Conservation (phyloP, 1,140 invertebrate species). For the Bombus confusus region DNA sequence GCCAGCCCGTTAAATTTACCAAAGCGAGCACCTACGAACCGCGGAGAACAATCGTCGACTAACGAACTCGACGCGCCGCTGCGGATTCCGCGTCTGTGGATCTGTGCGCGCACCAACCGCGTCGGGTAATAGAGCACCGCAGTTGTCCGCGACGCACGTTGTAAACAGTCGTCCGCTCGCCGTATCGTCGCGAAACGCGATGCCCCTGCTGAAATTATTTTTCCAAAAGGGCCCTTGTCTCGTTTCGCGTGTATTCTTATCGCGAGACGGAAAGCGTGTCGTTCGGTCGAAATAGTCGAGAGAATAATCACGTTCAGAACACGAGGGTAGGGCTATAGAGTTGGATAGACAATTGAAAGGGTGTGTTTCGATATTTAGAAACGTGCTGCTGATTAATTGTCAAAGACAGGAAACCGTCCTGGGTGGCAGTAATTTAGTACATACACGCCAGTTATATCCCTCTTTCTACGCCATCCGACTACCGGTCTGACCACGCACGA, state of each 20-base stretch:
- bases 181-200: not conserved
- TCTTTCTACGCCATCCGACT: not conserved
- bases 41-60: constrained; percentile 72
- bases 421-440: not conserved
- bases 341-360: too few relatives aligned
- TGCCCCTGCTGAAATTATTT: not conserved
- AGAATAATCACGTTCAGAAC: not conserved
- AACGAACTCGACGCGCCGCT: constrained; percentile 66
- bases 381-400: not conserved
- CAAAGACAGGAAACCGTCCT: constrained; percentile 7
- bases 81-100: constrained; percentile 23
- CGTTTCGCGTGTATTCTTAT: too few relatives aligned
- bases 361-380: not conserved
- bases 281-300: not conserved
- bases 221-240: not conserved
- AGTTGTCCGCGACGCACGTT: not conserved
- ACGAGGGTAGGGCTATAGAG: too few relatives aligned
- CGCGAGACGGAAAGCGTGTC: not conserved
- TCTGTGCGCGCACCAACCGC: not conserved
- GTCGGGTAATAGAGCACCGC: not conserved
- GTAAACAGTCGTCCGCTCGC: not conserved
- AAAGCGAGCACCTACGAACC: constrained; percentile 36
- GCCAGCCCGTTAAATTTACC: constrained; percentile 41
- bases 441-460: not conserved
- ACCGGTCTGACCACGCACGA: not conserved